phyloP scores from a whole-genome alignment of 1,140 invertebrate species.

The Polyergus mexicanus region DNA sequence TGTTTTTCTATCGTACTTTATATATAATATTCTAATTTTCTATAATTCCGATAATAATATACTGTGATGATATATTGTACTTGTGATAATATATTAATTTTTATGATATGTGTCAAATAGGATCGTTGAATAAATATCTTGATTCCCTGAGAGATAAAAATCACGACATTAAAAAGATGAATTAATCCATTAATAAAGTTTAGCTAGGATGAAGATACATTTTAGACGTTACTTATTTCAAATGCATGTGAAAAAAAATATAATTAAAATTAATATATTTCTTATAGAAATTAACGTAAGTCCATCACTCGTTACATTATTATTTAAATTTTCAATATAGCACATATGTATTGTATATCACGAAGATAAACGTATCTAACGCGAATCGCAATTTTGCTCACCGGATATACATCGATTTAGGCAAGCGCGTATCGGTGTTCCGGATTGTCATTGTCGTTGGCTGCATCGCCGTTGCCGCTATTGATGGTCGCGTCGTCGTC shows the following conservation, averaged over 20 bases:
- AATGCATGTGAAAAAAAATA: background rate
- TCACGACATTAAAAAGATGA: background rate
- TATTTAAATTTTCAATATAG: background rate
- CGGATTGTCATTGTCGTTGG: conserved; percentile 3
- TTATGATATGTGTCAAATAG: background rate
- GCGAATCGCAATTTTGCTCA: background rate
- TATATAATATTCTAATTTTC: background rate
- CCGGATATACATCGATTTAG: background rate
- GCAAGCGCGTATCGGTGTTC: conserved; percentile 23
- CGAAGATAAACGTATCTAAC: background rate
- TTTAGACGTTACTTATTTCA: background rate
- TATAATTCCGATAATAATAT: conserved; percentile 15
- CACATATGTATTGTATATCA: no score
- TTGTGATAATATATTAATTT: background rate
- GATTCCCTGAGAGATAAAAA: background rate
- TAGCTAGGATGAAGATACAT: background rate
- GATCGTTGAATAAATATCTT: background rate
- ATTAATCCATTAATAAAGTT: background rate
- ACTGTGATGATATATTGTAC: background rate
- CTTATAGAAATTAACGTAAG: background rate
- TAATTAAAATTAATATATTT: background rate
- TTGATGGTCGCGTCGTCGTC: conserved; percentile 34
- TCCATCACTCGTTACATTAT: background rate
- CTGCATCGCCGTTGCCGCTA: conserved; percentile 21
- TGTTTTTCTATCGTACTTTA: background rate